phyloP scores from a whole-genome alignment of 2,888 invertebrate genomes.

The Spilarctia lutea region DNA sequence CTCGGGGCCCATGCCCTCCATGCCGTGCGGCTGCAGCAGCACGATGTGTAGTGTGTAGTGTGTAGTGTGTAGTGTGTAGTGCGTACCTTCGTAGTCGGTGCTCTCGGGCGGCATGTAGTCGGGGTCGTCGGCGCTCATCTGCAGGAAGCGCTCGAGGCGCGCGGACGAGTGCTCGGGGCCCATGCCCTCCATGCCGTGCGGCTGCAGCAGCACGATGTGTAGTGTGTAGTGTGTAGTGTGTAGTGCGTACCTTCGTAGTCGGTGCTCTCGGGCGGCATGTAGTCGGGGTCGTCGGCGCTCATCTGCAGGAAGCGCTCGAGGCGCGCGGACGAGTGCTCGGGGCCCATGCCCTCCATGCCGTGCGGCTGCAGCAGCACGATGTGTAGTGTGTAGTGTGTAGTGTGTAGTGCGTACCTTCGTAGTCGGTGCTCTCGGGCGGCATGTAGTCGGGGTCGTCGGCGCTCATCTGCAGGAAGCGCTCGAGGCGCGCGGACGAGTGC shows the following conservation, averaged over 20 bases:
- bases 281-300: constrained; percentile 98
- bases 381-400: no score
- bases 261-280: constrained; percentile 96
- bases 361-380: constrained; percentile 98
- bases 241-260: constrained; percentile 93
- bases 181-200: constrained; percentile 99
- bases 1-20: constrained; percentile 99
- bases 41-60: no score
- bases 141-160: constrained; percentile 96
- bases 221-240: no score
- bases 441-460: constrained; percentile 98
- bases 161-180: constrained; percentile 99
- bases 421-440: constrained; percentile 96
- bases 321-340: constrained; percentile 97
- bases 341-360: constrained; percentile 99
- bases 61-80: no score
- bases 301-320: constrained; percentile 97
- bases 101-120: constrained; percentile 98
- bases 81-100: constrained; percentile 92
- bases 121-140: constrained; percentile 98
- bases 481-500: constrained; percentile 96
- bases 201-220: constrained; percentile 96
- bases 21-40: constrained; percentile 98
- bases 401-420: no score
- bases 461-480: constrained; percentile 98